phyloP scores from a whole-genome alignment of 2,888 invertebrate genomes.

The Timandra comae region DNA sequence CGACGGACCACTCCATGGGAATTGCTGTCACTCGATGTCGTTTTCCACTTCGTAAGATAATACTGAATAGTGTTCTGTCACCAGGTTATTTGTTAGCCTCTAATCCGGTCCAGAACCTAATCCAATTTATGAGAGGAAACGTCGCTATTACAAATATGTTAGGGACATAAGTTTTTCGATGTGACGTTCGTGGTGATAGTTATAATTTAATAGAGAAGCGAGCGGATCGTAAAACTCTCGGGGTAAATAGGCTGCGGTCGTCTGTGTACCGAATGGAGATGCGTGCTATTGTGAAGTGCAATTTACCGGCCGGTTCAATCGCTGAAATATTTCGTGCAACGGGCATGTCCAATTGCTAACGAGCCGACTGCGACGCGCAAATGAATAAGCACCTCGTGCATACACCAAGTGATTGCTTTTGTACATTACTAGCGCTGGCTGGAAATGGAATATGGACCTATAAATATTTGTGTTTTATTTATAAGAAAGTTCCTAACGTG shows the following conservation, averaged over 20 bases:
- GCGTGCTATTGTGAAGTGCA: slow-evolving; percentile 67
- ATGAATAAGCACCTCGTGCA: slow-evolving; percentile 71
- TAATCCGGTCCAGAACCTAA: slow-evolving; percentile 42
- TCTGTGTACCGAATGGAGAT: slow-evolving; percentile 36
- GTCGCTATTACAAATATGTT: slow-evolving; percentile 19
- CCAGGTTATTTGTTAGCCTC: slow-evolving; percentile 45
- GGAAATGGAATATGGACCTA: slow-evolving; percentile 8
- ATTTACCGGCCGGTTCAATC: slow-evolving; percentile 74
- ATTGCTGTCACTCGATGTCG: slow-evolving; percentile 62
- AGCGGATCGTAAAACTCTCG: slow-evolving; percentile 67
- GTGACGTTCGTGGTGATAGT: slow-evolving; percentile 23
- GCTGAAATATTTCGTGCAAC: slow-evolving; percentile 76
- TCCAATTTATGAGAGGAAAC: slow-evolving; percentile 27
- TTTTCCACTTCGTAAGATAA: slow-evolving; percentile 59
- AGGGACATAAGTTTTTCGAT: slow-evolving; percentile 8
- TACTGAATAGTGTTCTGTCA: slow-evolving; percentile 54
- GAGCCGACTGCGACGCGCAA: slow-evolving; percentile 71
- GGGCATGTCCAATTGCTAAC: slow-evolving; percentile 76
- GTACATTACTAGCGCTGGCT: slow-evolving; percentile 27
- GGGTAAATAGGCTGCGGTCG: slow-evolving; percentile 58
- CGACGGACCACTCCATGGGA: slow-evolving; percentile 56
- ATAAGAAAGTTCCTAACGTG: too few relatives aligned
- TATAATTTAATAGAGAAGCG: slow-evolving; percentile 66
- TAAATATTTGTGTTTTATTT: too few relatives aligned
- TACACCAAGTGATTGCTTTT: slow-evolving; percentile 47